These are phyloP conservation scores for Lagothrix lagotricha DNA, from an alignment of 2,797 vertebrate genomes.

Conservation along the genomic window DNA sequence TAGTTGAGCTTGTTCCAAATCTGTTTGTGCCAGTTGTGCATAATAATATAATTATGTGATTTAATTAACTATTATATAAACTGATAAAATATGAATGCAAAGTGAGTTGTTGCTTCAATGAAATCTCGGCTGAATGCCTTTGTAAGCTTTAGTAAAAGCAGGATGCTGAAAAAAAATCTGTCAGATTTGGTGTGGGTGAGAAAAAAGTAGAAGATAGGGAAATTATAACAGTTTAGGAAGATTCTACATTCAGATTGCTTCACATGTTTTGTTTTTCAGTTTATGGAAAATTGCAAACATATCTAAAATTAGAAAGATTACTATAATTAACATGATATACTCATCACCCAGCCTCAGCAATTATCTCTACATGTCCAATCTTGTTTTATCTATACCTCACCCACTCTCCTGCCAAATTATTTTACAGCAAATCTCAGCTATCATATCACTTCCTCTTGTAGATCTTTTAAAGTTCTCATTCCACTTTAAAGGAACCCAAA, in stretches of 20 bases:
- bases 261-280: not conserved
- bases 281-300: constrained; percentile 17
- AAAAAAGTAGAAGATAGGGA: constrained; percentile 23
- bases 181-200: constrained; percentile 9
- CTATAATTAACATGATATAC: constrained; percentile 17
- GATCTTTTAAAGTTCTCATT: not conserved
- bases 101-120: not conserved
- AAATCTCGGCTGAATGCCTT: constrained; percentile 43
- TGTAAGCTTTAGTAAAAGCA: constrained; percentile 12
- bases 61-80: constrained; percentile 63
- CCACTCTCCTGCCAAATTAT: not conserved
- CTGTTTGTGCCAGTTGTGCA: constrained; percentile 47
- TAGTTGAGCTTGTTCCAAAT: constrained; percentile 53
- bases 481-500: not conserved
- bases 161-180: constrained; percentile 50
- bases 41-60: constrained; percentile 44
- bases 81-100: constrained; percentile 35
- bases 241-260: constrained; percentile 36
- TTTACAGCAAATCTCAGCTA: constrained; percentile 14
- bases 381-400: not conserved
- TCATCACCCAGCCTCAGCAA: constrained; percentile 19
- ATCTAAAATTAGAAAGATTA: constrained; percentile 51
- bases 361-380: not conserved
- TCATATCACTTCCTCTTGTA: not conserved
- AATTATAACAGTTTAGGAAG: constrained; percentile 34